Evolutionary conservation across 2,888 invertebrate species (phyloP), one percentile per base, ranked within the genome.

Genomic region (Lochmaea capreae): DNA sequence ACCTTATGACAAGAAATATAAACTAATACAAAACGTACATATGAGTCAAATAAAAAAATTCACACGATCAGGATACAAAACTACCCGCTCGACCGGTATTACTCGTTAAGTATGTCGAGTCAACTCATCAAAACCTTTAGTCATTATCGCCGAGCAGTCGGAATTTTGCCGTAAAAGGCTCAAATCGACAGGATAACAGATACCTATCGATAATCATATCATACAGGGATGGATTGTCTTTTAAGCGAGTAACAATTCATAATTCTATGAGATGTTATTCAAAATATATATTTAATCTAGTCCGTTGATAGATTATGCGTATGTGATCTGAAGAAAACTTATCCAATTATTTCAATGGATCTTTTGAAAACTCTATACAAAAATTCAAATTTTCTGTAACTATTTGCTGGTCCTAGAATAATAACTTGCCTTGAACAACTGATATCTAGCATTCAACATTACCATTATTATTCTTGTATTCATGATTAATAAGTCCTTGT

Each of bases 161-260:
- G 67, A 62, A 65, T 42, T 73, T 65, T 43, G 52, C 49, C 75
- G 46, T 75, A 75, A 75, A 75, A 72, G 75, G 72, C 42, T 66
- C 72, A 72, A 77, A 77, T 77, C 75, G 74, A 71, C 72, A 73
- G 76, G 68, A 72, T 72, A 54, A 70, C 63, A 42, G 54, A 70
- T 70, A 58, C 22, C 58, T 46, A 61, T 61, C 33, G 61, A 61
- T 61, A 61, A 26, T 61, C 14, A 62, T n/a, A 26, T 26, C 18
- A 22, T 58, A 22, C 62, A 63, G 62, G 43, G 16, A n/a, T 42
- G 62, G 39, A 62, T 39, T 59, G 5, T 33, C 14, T 33, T 33
- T 14, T 16, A 16, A 6, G 0, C 52, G 9, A n/a, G n/a, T 52
- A 9, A 39, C 33, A 39, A 39, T 39, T 9, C 9, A 39, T 39